Percentiles rank a stretch among this genome's conserved stretches.
These are phyloP conservation scores for Pocota personata DNA, from an alignment of 2,888 invertebrate genomes.

Conservation along the genomic window DNA sequence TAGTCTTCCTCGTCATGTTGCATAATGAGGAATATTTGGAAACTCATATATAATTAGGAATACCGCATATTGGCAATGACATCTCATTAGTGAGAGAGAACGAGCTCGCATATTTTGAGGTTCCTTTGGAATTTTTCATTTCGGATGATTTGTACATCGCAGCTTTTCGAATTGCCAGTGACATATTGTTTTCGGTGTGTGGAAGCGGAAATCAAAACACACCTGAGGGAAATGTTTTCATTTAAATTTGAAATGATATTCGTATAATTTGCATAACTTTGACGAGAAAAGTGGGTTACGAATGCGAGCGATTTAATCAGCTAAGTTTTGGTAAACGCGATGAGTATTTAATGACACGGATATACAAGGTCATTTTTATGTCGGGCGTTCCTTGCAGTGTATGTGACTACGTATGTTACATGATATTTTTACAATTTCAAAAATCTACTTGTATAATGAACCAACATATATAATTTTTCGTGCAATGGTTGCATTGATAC, in stretches of 20 bases:
- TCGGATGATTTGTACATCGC: background rate
- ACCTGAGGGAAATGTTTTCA: background rate
- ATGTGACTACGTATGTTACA: no score
- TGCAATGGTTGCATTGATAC: no score
- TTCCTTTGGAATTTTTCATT: background rate
- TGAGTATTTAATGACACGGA: background rate
- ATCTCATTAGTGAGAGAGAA: background rate
- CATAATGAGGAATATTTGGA: conserved; percentile 18
- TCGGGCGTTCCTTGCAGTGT: no score
- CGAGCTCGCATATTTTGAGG: background rate
- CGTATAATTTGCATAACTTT: background rate
- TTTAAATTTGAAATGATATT: background rate
- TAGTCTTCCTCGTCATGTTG: background rate
- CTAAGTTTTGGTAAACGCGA: background rate
- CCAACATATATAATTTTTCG: no score
- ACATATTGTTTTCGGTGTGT: background rate
- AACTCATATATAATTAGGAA: conserved; percentile 28
- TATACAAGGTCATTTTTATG: no score
- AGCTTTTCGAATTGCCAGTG: background rate
- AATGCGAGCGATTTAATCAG: background rate
- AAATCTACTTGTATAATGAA: no score
- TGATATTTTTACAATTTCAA: no score
- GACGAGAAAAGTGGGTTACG: background rate
- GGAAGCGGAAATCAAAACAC: background rate
- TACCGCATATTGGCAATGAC: conserved; percentile 16